A percentile compares a stretch with the other conserved stretches of the same genome.
These are phyloP conservation scores for Acanthiza pusilla DNA, from an alignment of 2,797 vertebrate species.

Conservation along the genomic window DNA sequence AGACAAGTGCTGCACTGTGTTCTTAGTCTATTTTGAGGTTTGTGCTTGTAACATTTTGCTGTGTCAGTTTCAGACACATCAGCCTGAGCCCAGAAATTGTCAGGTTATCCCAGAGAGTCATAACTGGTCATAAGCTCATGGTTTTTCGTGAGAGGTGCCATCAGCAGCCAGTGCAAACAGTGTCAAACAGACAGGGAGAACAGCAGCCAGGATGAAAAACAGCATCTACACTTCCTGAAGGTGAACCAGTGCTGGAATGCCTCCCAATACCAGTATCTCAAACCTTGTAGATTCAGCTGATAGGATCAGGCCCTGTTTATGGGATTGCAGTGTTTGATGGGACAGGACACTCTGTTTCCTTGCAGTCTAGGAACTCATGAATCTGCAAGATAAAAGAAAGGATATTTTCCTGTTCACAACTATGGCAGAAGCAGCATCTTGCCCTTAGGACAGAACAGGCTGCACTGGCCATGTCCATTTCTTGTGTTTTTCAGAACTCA, in stretches of 20 bases:
- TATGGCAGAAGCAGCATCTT: background rate
- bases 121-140: fast-evolving
- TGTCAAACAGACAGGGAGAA: background rate
- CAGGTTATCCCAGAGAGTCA: background rate
- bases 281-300: background rate
- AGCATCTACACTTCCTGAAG: background rate
- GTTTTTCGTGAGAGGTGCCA: background rate
- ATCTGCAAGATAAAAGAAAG: background rate
- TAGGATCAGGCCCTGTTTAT: background rate
- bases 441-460: background rate
- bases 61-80: background rate
- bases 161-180: background rate
- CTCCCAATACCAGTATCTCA: fast-evolving
- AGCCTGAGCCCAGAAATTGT: background rate
- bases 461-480: too few species aligned
- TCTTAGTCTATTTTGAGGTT: background rate
- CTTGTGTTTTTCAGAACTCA: background rate
- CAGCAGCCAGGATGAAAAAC: background rate
- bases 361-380: too few species aligned
- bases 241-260: background rate
- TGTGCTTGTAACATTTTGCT: background rate
- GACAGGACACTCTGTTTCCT: background rate
- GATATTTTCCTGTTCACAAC: background rate
- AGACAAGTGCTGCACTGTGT: background rate
- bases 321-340: background rate